phyloP scores from a whole-genome alignment of 2,888 invertebrate genomes.

The Andrena flavipes region DNA sequence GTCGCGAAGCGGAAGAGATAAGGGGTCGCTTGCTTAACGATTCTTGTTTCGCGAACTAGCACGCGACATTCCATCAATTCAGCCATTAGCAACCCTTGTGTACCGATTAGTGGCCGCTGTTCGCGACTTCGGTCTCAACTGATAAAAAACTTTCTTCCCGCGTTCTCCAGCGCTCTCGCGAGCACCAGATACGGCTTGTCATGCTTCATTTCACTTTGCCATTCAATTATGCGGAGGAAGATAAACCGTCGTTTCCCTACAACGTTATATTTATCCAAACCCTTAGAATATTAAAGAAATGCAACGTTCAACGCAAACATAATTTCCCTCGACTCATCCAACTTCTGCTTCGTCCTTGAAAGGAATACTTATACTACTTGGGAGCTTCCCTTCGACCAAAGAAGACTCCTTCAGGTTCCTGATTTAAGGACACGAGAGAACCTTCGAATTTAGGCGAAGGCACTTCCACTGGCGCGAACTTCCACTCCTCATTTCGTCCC shows the following conservation, averaged over 20 bases:
- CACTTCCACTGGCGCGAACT: conserved; percentile 57
- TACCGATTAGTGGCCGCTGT: conserved; percentile 34
- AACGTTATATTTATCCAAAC: too few relatives aligned
- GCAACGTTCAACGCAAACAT: too few relatives aligned
- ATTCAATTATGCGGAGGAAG: neutral
- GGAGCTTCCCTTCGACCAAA: too few relatives aligned
- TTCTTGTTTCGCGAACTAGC: conserved; percentile 45
- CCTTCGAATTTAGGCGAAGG: neutral
- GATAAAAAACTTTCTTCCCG: conserved; percentile 18
- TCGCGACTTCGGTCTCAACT: neutral
- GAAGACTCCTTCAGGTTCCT: too few relatives aligned
- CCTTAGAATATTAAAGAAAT: too few relatives aligned
- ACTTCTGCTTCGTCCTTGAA: too few relatives aligned
- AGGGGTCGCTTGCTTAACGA: conserved; percentile 46
- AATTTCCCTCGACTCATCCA: too few relatives aligned
- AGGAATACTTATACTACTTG: too few relatives aligned
- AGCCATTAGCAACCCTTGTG: conserved; percentile 29
- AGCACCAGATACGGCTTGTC: neutral
- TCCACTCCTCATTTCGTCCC: conserved; percentile 25
- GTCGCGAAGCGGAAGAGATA: conserved; percentile 63
- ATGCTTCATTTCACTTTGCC: neutral
- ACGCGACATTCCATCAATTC: conserved; percentile 44
- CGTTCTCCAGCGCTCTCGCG: neutral
- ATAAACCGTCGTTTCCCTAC: neutral
- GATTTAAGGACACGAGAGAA: too few relatives aligned